Base-by-base conservation (phyloP, 2,797 vertebrate species). In the Sternotherus odoratus region DNA sequence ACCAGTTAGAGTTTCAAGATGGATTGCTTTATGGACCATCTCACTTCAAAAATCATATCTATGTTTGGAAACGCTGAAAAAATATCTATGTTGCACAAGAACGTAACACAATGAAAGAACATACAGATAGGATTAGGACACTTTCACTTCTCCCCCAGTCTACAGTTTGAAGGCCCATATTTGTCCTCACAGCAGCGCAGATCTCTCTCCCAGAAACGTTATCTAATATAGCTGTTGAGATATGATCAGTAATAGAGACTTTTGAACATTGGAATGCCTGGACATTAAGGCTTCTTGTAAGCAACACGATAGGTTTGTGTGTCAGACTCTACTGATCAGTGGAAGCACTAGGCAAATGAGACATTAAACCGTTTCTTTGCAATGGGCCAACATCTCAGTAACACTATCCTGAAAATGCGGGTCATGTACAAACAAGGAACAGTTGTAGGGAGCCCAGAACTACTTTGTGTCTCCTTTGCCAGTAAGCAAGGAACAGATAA, bases 211-310 rank as follows among this genome's bases (percentile, higher is more conserved):
- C 53, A 54, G 28, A 33, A 33, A 2, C 79, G 46, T 12, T 57
- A 48, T 43, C 57, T 28, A 93, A 82, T 51, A n/a, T 5, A 51
- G 15, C 36, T 51, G 24, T 7, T 82, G 23, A 48, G 39, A 43
- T 77, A 79, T 23, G 56, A 93, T 46, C 69, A 72, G 54, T 74
- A 88, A 53, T 69, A 26, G 82, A 90, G 86, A 94, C 94, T 95
- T 93, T 60, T 93, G 88, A 79, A 97, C 94, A 86, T 30, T 94
- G 91, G 92, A 96, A 92, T 82, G 53, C 3, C 75, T 93, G 75
- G 48, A 92, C 93, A 84, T 54, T 93, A 94, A 92, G 84, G 93
- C 12, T 72, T 91, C 50, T 46, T 81, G 43, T 26, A 78, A 91
- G 56, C 28, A 90, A 53, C 89, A 75, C 86, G 93, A 82, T 75